A percentile compares a stretch with the other conserved stretches of the same genome.
Evolutionary conservation across 2,113 vertebrate species (phyloP).

Genomic region (Chrysemys picta): DNA sequence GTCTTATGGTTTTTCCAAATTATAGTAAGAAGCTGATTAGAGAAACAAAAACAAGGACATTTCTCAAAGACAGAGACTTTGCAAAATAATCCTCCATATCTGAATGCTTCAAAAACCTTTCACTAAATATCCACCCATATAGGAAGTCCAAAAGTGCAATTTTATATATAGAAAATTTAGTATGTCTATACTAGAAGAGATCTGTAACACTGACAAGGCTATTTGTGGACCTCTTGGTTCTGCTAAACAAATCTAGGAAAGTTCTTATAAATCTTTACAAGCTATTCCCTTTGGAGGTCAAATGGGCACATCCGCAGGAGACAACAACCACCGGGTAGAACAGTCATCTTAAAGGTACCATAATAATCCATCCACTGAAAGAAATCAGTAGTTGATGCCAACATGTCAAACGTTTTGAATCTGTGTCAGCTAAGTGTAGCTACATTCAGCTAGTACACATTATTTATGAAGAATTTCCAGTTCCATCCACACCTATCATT

Average conservation of each 20-base stretch:
- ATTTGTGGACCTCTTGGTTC: background rate
- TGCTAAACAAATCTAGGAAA: background rate
- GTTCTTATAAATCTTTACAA: background rate
- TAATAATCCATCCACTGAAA: background rate
- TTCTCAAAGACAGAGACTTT: background rate
- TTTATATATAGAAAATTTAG: background rate
- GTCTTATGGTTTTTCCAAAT: conserved; percentile 33
- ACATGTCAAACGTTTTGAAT: background rate
- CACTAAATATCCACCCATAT: background rate
- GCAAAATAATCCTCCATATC: background rate
- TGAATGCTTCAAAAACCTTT: background rate
- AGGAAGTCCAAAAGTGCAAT: background rate
- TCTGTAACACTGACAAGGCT: background rate
- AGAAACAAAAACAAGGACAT: conserved; percentile 27
- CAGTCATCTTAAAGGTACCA: background rate
- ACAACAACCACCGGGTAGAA: background rate
- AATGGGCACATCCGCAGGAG: background rate
- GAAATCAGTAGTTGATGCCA: background rate
- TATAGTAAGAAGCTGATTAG: conserved; percentile 47
- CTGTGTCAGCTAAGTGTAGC: rapidly evolving
- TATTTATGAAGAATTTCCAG: background rate
- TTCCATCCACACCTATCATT: background rate
- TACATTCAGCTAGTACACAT: background rate
- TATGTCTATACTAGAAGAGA: background rate
- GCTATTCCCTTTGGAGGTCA: background rate